Base-by-base conservation (phyloP, 2,888 invertebrate species). In the Liodrosophila aerea region DNA sequence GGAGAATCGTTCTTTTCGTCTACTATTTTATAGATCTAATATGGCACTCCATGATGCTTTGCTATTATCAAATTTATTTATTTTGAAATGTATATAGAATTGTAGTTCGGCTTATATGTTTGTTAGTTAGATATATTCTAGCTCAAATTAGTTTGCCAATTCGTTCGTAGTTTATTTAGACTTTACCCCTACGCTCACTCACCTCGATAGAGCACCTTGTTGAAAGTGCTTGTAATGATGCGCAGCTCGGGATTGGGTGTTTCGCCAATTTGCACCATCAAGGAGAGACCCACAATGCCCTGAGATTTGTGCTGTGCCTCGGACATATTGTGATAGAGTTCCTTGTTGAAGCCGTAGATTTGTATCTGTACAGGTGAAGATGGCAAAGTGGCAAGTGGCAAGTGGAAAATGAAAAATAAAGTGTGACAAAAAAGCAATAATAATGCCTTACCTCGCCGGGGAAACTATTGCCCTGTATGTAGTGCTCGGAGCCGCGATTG, bases 231-330 rank as follows among this genome's bases (percentile, higher is more conserved):
- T 46, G 97, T 96, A 87, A 97, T 94, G 88, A 96, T 93, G 88
- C 96, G 93, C 73, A 97, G 91, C 89, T 97, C 97, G 31, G 95
- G 93, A 91, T 96, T 96, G 64, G 95, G 95, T 52, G 93, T 94
- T 81, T 97, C 96, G 49, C 96, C 96, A 86, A 97, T 94, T 96
- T 97, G 93, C 60, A 98, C 94, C 95, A 99, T 97, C 44, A 98
- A 92, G 11, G 98, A 96, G 75, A 99, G 95, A 16, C 96, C 98
- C 12, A 98, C 96, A 72, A 99, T 94, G 63, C 99, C 99, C 88
- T 98, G 96, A n/a, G 98, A 97, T 89, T 97, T 97, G 90, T 96
- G 96, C 86, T 96, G 96, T 4, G 98, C 98, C 89, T 98, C 97
- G 22, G 97, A 95, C 94, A 98, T 96, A 90, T 98, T 99, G 89